Conservation (phyloP, 2,888 invertebrate genomes). For the Pocota personata region DNA sequence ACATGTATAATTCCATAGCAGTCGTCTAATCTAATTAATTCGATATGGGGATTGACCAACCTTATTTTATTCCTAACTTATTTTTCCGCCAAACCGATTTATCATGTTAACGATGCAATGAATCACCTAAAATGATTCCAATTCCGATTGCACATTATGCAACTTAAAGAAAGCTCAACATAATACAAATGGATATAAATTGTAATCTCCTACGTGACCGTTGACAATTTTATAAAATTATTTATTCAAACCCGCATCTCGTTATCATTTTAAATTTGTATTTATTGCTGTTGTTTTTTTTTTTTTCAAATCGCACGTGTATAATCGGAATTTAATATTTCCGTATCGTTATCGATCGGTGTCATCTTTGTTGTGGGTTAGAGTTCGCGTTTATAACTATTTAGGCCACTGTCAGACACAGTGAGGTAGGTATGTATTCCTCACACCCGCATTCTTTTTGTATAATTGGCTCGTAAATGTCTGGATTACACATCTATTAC, state of each 20-base stretch:
- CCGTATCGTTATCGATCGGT: constrained; percentile 1
- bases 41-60: too few relatives aligned
- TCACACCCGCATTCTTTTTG: background rate
- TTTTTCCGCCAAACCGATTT: background rate
- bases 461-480: constrained; percentile 55
- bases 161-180: constrained; percentile 56
- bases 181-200: constrained; percentile 25
- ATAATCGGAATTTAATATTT: constrained; percentile 46
- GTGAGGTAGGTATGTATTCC: background rate
- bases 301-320: constrained; percentile 21
- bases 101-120: background rate
- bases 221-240: constrained; percentile 36
- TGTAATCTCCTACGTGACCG: constrained; percentile 36
- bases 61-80: background rate
- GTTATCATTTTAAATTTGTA: constrained; percentile 44
- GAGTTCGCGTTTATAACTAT: background rate
- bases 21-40: too few relatives aligned
- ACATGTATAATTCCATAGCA: background rate
- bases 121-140: constrained; percentile 34
- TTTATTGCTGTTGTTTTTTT: constrained; percentile 35
- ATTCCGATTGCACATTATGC: constrained; percentile 38
- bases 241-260: constrained; percentile 55
- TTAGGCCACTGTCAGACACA: background rate
- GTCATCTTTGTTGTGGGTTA: constrained; percentile 1
- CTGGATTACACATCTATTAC: constrained; percentile 8